Evolutionary conservation across 2,113 vertebrate species (phyloP).

Genomic region (Neopipo cinnamomea): DNA sequence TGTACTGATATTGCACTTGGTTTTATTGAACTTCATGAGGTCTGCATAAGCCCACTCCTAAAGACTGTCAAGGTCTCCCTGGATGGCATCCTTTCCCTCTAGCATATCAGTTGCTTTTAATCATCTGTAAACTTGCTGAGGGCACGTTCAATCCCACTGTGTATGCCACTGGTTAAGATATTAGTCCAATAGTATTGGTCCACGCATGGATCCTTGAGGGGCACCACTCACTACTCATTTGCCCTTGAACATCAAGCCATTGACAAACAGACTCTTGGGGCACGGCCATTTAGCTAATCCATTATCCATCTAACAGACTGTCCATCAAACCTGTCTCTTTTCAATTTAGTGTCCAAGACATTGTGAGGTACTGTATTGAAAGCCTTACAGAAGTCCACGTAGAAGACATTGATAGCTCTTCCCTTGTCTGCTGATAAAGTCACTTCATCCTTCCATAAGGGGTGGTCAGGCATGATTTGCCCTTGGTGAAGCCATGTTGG

Average conservation of each 20-base stretch:
- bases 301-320: neutral
- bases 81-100: neutral
- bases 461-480: neutral
- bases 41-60: neutral
- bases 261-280: neutral
- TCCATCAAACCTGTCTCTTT: neutral
- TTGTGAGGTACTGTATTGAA: neutral
- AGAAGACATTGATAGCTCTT: accelerated
- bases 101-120: neutral
- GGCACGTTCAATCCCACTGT: neutral
- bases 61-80: neutral
- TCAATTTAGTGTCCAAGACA: neutral
- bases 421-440: neutral
- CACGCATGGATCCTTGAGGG: neutral
- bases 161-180: neutral
- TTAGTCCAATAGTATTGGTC: neutral
- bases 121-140: neutral
- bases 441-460: neutral
- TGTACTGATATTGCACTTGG: neutral
- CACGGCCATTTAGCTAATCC: neutral
- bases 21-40: neutral
- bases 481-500: neutral
- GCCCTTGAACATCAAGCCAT: neutral
- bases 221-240: neutral
- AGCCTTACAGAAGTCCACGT: neutral